Percentiles rank a stretch among this genome's conserved stretches.
Conservation (phyloP, 2,797 vertebrate genomes). For the Telmatherina bonti region DNA sequence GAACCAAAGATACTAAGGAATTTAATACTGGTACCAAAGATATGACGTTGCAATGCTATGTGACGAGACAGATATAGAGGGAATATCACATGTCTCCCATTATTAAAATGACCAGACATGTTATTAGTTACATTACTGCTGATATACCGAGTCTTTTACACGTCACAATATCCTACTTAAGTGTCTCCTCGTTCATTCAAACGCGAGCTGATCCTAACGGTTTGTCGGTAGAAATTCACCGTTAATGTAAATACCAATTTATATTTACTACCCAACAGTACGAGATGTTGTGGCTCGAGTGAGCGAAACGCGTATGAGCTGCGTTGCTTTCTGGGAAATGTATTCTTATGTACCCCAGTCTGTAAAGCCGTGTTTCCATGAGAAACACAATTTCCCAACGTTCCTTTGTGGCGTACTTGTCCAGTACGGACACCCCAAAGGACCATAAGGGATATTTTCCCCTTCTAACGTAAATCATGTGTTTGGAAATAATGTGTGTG, state of each 20-base stretch:
- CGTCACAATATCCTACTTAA: slow-evolving; percentile 16
- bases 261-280: slow-evolving; percentile 19
- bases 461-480: too few species aligned
- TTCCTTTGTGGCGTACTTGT: slow-evolving; percentile 2
- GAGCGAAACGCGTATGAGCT: background rate
- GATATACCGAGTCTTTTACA: background rate
- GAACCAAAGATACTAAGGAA: background rate
- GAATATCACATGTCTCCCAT: slow-evolving; percentile 1
- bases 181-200: background rate
- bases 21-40: background rate
- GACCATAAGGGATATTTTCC: background rate
- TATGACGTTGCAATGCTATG: background rate
- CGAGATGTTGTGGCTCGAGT: background rate
- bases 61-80: slow-evolving; percentile 9
- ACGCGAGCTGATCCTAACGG: background rate
- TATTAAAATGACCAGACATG: slow-evolving; percentile 9
- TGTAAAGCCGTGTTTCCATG: accelerated
- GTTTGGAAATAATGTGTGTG: background rate
- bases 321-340: slow-evolving; percentile 68
- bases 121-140: slow-evolving; percentile 7
- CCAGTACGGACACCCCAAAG: slow-evolving; percentile 6
- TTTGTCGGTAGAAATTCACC: background rate
- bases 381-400: slow-evolving; percentile 67
- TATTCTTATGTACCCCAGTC: slow-evolving; percentile 14
- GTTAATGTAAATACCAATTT: background rate